These are phyloP conservation scores for Eudyptes chrysolophus DNA, from an alignment of 2,113 vertebrate genomes.

Conservation along the genomic window DNA sequence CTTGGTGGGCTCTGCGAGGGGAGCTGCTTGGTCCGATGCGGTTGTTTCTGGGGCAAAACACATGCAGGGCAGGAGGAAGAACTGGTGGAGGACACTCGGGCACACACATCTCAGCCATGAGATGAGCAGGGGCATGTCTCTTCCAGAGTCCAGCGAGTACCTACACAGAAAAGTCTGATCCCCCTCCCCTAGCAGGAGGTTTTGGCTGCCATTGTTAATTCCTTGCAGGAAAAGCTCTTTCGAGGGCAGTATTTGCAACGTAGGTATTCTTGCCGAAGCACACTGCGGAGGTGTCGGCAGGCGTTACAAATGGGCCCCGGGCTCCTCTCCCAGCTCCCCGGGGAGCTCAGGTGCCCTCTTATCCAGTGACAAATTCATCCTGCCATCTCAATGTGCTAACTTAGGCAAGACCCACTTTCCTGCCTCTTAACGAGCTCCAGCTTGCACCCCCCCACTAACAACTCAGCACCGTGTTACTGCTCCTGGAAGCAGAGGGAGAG, in stretches of 20 bases:
- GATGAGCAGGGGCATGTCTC: background rate
- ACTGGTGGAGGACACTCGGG: rapidly evolving
- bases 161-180: rapidly evolving
- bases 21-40: rapidly evolving
- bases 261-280: background rate
- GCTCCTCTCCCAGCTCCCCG: background rate
- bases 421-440: constrained; percentile 17
- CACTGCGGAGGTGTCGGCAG: background rate
- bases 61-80: rapidly evolving
- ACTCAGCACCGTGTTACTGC: background rate
- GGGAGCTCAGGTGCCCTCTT: constrained; percentile 45
- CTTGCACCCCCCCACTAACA: background rate
- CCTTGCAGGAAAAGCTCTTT: background rate
- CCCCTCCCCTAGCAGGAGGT: background rate
- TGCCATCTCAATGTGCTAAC: constrained; percentile 21
- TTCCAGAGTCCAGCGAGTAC: background rate
- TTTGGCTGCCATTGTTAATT: background rate
- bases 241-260: background rate
- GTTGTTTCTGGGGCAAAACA: background rate
- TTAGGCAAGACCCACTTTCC: constrained; percentile 33
- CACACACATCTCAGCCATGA: rapidly evolving
- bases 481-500: rapidly evolving
- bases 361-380: constrained; percentile 31
- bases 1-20: background rate
- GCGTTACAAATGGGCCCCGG: background rate